A percentile compares a stretch with the other conserved stretches of the same genome.
phyloP scores from a whole-genome alignment of 2,113 vertebrate species.

The Hoplias malabaricus region DNA sequence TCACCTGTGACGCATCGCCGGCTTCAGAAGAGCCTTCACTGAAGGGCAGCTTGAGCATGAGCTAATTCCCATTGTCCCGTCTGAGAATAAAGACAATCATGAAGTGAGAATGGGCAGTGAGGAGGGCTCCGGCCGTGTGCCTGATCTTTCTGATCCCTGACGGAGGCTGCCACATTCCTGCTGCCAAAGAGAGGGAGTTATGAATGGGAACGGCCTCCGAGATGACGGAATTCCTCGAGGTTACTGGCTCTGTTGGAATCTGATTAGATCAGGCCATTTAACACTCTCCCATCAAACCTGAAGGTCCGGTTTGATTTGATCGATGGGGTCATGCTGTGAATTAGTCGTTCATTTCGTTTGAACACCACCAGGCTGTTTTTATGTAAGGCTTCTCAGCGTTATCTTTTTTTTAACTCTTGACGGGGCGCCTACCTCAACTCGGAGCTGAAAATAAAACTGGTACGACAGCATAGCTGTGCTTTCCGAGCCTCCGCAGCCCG shows the following conservation, averaged over 20 bases:
- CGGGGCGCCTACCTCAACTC: background rate
- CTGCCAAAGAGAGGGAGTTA: conserved; percentile 13
- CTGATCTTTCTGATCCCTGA: conserved; percentile 32
- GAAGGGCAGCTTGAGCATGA: conserved; percentile 39
- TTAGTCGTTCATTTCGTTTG: background rate
- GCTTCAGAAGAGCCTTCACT: conserved; percentile 6
- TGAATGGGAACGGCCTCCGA: conserved; percentile 37
- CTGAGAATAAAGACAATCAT: conserved; percentile 12
- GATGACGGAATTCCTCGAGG: conserved; percentile 30
- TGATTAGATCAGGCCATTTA: conserved; percentile 43
- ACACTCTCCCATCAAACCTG: conserved; percentile 3
- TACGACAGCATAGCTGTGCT: conserved; percentile 38
- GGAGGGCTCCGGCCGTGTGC: conserved; percentile 24
- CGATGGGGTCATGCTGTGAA: background rate
- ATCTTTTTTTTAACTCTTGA: background rate
- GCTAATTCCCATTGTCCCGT: conserved; percentile 44
- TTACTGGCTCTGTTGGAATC: conserved; percentile 35
- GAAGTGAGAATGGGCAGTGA: conserved; percentile 20
- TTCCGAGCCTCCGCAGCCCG: background rate
- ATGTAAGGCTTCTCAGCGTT: background rate
- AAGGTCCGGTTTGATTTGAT: background rate
- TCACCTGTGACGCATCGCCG: conserved; percentile 47
- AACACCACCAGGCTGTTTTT: background rate
- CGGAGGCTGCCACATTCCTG: conserved; percentile 44
- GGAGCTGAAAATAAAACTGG: conserved; percentile 37